These are phyloP conservation scores for Eulemur mongoz DNA, from an alignment of 2,797 vertebrate genomes.

Conservation along the genomic window DNA sequence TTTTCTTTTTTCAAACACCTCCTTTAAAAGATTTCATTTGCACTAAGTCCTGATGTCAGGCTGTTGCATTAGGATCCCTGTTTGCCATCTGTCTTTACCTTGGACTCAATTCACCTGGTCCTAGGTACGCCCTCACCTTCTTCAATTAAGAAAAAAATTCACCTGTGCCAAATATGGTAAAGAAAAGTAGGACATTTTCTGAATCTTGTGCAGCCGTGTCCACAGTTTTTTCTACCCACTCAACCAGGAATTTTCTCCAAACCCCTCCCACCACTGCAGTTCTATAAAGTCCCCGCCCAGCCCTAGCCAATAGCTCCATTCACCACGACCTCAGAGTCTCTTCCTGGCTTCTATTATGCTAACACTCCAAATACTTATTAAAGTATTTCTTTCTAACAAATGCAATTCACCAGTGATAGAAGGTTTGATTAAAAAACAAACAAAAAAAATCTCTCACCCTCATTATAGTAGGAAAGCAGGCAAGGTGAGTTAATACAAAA, in stretches of 20 bases:
- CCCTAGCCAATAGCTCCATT: not conserved
- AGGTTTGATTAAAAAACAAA: not conserved
- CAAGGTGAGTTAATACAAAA: not conserved
- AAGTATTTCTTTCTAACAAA: slow-evolving; percentile 4
- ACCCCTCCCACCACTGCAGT: not conserved
- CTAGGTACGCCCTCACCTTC: not conserved
- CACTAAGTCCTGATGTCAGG: not conserved
- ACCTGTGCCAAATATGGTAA: not conserved
- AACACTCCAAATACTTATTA: not conserved
- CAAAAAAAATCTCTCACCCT: not conserved
- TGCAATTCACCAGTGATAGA: not conserved
- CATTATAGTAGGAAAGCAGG: not conserved
- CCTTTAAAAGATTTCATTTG: not conserved
- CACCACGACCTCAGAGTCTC: fast-evolving
- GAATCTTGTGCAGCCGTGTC: not conserved
- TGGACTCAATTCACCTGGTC: not conserved
- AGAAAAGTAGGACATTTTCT: not conserved
- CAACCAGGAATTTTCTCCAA: not conserved
- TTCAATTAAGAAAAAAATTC: not conserved
- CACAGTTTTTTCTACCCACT: not conserved
- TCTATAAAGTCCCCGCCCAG: not conserved
- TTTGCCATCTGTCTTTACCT: not conserved
- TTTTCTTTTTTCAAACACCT: not conserved
- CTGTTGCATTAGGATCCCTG: not conserved
- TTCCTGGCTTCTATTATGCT: not conserved